A percentile compares a stretch with the other conserved stretches of the same genome.
These are phyloP conservation scores for Cremastinae sp. DNA, from an alignment of 2,888 invertebrate species.

Conservation along the genomic window DNA sequence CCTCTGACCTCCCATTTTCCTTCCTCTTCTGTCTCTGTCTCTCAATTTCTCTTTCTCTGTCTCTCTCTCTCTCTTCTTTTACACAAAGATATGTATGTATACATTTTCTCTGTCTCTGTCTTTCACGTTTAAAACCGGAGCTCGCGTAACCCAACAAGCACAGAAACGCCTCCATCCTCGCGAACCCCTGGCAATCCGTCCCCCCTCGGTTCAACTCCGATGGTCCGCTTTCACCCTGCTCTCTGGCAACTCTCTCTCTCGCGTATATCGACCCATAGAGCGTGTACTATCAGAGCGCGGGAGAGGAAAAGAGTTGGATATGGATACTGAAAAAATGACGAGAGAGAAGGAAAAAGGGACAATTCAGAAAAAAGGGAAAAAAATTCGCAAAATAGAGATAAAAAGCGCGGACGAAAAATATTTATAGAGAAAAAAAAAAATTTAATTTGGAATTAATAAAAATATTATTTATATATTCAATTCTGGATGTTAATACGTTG, in stretches of 20 bases:
- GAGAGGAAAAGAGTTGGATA: conserved; percentile 43
- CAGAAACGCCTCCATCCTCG: conserved; percentile 26
- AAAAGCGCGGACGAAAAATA: too few relatives aligned
- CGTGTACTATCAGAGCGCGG: conserved; percentile 36
- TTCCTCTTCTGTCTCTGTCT: too few relatives aligned
- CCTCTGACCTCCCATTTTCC: background rate
- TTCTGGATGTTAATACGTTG: too few relatives aligned
- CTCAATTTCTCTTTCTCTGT: too few relatives aligned
- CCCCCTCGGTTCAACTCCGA: conserved; percentile 25
- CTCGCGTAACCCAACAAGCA: conserved; percentile 58
- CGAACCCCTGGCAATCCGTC: conserved; percentile 35
- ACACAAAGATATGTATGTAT: too few relatives aligned
- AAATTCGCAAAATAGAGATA: too few relatives aligned
- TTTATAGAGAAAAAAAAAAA: too few relatives aligned
- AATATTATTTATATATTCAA: too few relatives aligned
- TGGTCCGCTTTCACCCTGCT: conserved; percentile 48
- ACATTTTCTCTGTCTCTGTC: too few relatives aligned
- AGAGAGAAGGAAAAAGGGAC: conserved; percentile 9
- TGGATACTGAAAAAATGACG: too few relatives aligned
- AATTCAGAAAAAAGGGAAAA: background rate
- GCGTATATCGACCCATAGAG: conserved; percentile 65
- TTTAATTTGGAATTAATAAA: too few relatives aligned
- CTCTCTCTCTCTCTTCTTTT: too few relatives aligned
- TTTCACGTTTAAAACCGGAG: conserved; percentile 46
- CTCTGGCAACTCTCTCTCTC: conserved; percentile 41